These are phyloP conservation scores for Acanthosepion pharaonis DNA, from an alignment of 2,888 invertebrate genomes.

Conservation along the genomic window DNA sequence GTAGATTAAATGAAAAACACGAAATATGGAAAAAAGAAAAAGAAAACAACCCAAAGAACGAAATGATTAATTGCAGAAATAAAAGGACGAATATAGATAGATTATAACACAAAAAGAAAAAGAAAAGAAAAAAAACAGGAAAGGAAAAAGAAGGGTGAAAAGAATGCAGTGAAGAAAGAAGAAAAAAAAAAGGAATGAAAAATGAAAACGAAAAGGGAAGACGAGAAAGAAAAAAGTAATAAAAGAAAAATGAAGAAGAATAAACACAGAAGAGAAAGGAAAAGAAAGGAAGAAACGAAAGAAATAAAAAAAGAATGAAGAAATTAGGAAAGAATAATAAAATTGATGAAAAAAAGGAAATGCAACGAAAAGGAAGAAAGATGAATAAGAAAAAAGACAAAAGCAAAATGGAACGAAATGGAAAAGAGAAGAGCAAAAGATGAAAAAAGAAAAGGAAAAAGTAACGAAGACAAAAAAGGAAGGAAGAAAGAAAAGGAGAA, in stretches of 20 bases:
- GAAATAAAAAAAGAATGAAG: too few species aligned
- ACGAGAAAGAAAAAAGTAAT: too few species aligned
- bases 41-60: neutral
- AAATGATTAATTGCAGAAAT: neutral
- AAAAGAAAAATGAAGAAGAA: neutral
- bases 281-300: neutral
- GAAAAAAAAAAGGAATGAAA: neutral
- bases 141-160: neutral
- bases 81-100: neutral
- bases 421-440: neutral
- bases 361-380: too few species aligned
- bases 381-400: neutral
- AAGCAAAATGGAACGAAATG: neutral
- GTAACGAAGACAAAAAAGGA: neutral
- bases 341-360: too few species aligned
- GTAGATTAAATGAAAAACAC: neutral
- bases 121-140: neutral
- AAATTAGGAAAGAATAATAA: too few species aligned
- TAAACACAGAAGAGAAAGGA: neutral
- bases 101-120: too few species aligned
- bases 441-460: too few species aligned
- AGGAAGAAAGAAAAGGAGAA: neutral
- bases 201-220: too few species aligned
- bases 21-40: neutral
- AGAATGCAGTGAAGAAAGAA: neutral